Evolutionary conservation across 1,140 invertebrate species (phyloP).

Genomic region (Pachyrhynchus sulphureomaculatus): DNA sequence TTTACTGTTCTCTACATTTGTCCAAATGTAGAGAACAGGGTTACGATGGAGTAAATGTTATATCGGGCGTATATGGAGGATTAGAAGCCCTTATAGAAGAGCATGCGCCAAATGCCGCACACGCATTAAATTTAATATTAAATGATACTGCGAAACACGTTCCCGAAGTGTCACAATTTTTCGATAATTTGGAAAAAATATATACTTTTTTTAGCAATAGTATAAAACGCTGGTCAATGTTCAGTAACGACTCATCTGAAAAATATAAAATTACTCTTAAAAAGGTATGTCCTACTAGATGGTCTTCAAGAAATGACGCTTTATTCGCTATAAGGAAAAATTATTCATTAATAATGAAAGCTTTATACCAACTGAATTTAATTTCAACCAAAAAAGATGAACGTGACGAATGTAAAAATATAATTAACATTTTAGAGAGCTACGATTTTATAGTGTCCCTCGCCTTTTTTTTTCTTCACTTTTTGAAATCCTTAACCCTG

Average conservation of each 20-base stretch:
- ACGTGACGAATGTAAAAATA: constrained; percentile 15
- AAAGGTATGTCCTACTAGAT: constrained; percentile 43
- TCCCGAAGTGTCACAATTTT: constrained; percentile 27
- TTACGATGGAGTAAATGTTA: constrained; percentile 30
- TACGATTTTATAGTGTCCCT: constrained; percentile 38
- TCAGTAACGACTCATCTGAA: constrained; percentile 21
- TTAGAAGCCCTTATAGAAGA: constrained; percentile 34
- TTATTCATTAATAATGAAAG: constrained; percentile 36
- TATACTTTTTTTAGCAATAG: too few species aligned
- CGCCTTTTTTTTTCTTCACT: constrained; percentile 41
- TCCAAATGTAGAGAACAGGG: constrained; percentile 36
- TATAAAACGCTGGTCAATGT: neutral
- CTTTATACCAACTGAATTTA: constrained; percentile 31
- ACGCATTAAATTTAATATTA: constrained; percentile 34
- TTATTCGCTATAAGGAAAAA: constrained; percentile 31
- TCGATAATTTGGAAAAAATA: constrained; percentile 28
- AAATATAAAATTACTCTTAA: constrained; percentile 33
- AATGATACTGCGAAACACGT: constrained; percentile 19
- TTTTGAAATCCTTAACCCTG: constrained; percentile 43
- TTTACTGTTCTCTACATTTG: constrained; percentile 33
- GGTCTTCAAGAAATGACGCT: constrained; percentile 41
- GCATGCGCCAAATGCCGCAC: constrained; percentile 32
- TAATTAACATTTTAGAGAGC: constrained; percentile 43
- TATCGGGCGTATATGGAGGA: constrained; percentile 30
- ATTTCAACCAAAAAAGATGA: constrained; percentile 36